Evolutionary conservation across 1,140 invertebrate species (phyloP), one percentile per base, ranked within the genome.

Genomic region (Bactericera cockerelli): DNA sequence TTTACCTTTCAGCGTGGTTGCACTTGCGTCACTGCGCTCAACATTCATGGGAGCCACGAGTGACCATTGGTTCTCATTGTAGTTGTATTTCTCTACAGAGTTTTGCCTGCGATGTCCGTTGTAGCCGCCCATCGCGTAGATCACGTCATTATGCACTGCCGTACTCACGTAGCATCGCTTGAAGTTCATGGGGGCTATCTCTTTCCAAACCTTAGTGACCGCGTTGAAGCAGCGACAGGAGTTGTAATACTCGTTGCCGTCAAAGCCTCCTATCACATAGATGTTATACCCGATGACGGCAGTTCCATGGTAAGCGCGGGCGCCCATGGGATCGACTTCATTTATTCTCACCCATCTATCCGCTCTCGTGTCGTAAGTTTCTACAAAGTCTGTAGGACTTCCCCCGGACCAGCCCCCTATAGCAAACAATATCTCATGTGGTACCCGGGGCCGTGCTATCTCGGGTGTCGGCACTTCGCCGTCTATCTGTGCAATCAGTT

Each of bases 71-170:
- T 83, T 83, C 4, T 72, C 75, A 19, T 73, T 73, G 21, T 82
- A 79, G 67, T 87, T 78, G 67, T 87, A 89, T 56, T 77, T 74
- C 68, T 89, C 87, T n/a, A 80, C 85, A 0, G 80, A 81, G 63
- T 82, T 83, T 63, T 85, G 77, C 13, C 84, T 74, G 65, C 79
- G 75, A 62, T 82, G 78, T 3, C 87, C 85, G 69, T 87, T 83
- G 66, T 79, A 87, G 2, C 86, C 86, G 26, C 85, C 83, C 76
- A 87, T 82, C 1, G 84, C 83, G 67, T 85, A 87, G 58, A 87
- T 78, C 0, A 75, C 66, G 60, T 82, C 80, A 10, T 85, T 77
- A 0, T 85, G 63, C 0, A 81, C 75, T 0, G 79, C 77, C 0
- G 81, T 79, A 61, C 81, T 83, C 0, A 86, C 80, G 65, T 82